Base-by-base conservation (phyloP, 2,797 vertebrate genomes). In the Tenualosa ilisha region DNA sequence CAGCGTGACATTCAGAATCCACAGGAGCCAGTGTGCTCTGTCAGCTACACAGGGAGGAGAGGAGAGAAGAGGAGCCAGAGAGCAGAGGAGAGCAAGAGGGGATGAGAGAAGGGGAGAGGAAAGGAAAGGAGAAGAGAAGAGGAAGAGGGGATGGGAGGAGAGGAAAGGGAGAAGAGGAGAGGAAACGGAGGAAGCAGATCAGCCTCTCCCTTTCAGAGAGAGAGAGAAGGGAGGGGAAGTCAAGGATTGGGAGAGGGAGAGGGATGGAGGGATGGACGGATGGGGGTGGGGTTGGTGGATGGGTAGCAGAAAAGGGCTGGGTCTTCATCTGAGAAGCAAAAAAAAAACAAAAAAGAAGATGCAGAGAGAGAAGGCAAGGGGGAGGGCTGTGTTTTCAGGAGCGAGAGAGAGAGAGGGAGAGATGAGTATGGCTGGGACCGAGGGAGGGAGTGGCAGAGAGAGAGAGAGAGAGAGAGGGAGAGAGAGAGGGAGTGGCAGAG, bases 1-100 rank as follows among this genome's bases (percentile, higher is more conserved):
- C 91, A 90, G 85, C 82, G 90, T 90, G 87, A 88, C 89, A 89
- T 87, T 88, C 59, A 40, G 82, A 61, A 81, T 88, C n/a, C 68
- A 84, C 83, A 81, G 85, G 68, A 86, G 86, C 85, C 72, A 81
- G 87, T 12, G 72, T 85, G 87, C 82, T 83, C 87, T 46, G 88
- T 91, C 89, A 90, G 89, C 85, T 13, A 1, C 68, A 40, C 68
- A 72, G 50, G 79, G 53, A 49, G 81, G 43, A 72, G 65, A 75
- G 31, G 68, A 9, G 65, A 75, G 31, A 31, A 9, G 65, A 22
- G 22, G 26, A 40, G 12, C 51, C 17, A 54, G 22, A 26, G n/a
- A 83, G 43, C 24, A 26, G 1, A 0, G 31, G 82, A 46, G 81
- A 54, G 37, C 13, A 13, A 54, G 68, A 81, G 84, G 37, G 20